Percentiles rank a stretch among this genome's conserved stretches.
Conservation (phyloP, 2,888 invertebrate genomes). For the Bhutanitis thaidina region DNA sequence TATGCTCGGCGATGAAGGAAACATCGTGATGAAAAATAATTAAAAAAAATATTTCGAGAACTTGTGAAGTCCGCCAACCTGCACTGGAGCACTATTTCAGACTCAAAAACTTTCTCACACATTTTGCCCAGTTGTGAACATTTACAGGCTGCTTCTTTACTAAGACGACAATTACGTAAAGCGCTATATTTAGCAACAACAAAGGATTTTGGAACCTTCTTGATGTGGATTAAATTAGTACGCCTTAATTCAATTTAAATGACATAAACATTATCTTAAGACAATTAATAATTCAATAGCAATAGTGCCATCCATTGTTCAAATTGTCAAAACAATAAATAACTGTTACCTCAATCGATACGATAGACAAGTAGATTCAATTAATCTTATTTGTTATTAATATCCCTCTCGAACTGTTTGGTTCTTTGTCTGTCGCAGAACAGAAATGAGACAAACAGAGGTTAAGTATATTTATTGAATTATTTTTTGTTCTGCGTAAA, state of each 20-base stretch:
- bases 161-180: too few species aligned
- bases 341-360: conserved; percentile 1
- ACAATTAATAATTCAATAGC: conserved; percentile 8
- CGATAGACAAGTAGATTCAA: conserved; percentile 2
- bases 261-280: background rate
- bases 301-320: conserved; percentile 8
- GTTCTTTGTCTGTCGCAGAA: background rate
- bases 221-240: background rate
- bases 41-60: too few species aligned
- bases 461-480: too few species aligned
- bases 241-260: background rate
- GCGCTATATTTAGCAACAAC: too few species aligned
- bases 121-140: too few species aligned
- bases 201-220: background rate
- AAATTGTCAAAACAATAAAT: conserved; percentile 8
- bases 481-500: too few species aligned
- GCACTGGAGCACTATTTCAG: too few species aligned
- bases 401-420: background rate
- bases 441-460: background rate
- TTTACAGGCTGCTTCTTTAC: too few species aligned
- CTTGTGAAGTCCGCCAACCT: too few species aligned
- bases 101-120: too few species aligned
- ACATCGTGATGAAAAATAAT: too few species aligned
- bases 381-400: conserved; percentile 18
- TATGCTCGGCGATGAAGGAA: too few species aligned